Base-by-base conservation (phyloP, 2,888 invertebrate genomes). In the Acleris emargana region DNA sequence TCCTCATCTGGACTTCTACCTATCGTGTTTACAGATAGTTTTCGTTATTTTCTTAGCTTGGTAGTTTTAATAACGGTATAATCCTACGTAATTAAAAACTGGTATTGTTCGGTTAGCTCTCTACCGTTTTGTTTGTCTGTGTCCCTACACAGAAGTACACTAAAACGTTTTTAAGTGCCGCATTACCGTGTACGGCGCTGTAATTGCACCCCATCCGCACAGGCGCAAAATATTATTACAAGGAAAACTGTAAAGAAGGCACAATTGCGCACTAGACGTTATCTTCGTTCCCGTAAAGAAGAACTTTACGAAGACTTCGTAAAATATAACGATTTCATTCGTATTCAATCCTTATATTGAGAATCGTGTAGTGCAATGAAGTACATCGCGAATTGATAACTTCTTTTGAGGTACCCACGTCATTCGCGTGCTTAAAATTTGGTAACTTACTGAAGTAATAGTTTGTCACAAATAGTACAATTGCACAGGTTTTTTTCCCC, bases 141-240 rank as follows among this genome's bases (percentile, higher is more conserved):
- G 72, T 74, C 71, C 71, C 69, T 71, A 78, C 76, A 78, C 76
- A 76, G 77, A 76, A 73, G 76, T 75, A 76, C 77, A 78, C 79
- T 86, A 83, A 86, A 87, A 85, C 79, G 84, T 85, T 86, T 86
- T 86, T 82, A 84, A 86, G 85, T 86, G 86, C 83, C 76, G 78
- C 83, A 75, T 69, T 74, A 76, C 63, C 71, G 73, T 75, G 74
- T 72, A 74, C 73, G 68, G 73, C 74, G 69, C 62, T 76, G 75
- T 84, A 86, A 85, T 85, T 86, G 79, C 84, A 69, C 77, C 81
- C 38, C 82, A 84, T 83, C 81, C 77, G 79, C 80, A 78, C 78
- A 76, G 77, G 72, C 76, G 75, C 77, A 81, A 81, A 79, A 76
- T 76, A 79, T 76, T 74, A 69, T 74, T 76, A 69, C 52, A 18